phyloP scores from a whole-genome alignment of 64 coral and sea anemone genomes.

The Montipora foliosa region DNA sequence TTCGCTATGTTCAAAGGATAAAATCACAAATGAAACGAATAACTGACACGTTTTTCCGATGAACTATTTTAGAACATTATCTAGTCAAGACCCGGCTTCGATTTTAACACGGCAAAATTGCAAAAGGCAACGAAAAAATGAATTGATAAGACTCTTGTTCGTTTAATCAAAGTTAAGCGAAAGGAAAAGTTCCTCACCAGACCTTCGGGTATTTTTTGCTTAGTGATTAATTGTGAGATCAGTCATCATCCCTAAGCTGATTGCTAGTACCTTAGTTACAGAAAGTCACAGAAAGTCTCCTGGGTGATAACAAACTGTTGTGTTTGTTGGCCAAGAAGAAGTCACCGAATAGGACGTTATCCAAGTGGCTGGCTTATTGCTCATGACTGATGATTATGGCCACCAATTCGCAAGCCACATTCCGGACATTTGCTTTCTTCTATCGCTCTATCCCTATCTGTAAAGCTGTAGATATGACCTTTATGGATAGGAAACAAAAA shows the following conservation, averaged over 20 bases:
- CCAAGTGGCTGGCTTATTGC: conserved; percentile 42
- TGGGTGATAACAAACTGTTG: not conserved
- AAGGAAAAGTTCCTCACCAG: not conserved
- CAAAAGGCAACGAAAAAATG: not conserved
- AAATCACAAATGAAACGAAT: not conserved
- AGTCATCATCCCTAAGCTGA: not conserved
- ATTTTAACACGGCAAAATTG: too few relatives aligned
- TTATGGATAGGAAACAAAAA: not conserved
- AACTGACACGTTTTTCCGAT: not conserved
- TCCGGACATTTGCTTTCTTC: conserved; percentile 64
- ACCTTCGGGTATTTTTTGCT: not conserved
- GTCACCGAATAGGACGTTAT: conserved; percentile 23
- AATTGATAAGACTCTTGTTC: not conserved
- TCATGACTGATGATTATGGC: not conserved
- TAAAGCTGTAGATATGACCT: conserved; percentile 72
- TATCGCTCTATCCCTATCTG: conserved; percentile 46
- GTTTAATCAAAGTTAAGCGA: too few relatives aligned
- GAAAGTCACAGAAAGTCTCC: not conserved
- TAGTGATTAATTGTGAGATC: not conserved
- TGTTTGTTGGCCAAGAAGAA: conserved; percentile 1
- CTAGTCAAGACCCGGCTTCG: not conserved
- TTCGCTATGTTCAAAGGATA: not conserved
- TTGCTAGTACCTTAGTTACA: not conserved
- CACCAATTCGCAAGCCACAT: conserved; percentile 41
- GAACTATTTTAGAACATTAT: not conserved